Percentiles rank a stretch among this genome's conserved stretches.
phyloP scores from a whole-genome alignment of 2,888 invertebrate species.

The Melolontha melolontha region DNA sequence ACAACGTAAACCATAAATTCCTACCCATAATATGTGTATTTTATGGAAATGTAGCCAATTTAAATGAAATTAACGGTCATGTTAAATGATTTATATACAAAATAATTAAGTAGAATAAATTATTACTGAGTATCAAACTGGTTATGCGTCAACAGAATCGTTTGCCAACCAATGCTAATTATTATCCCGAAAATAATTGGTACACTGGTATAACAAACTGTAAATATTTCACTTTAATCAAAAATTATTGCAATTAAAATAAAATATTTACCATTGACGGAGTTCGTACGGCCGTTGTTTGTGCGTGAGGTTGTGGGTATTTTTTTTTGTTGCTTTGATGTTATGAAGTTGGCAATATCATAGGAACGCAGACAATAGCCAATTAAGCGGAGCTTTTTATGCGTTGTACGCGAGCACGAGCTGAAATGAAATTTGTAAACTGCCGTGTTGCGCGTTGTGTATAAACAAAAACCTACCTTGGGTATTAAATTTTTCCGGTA shows the following conservation, averaged over 20 bases:
- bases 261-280: not conserved
- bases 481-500: too few relatives aligned
- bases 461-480: too few relatives aligned
- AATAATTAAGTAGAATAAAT: conserved; percentile 40
- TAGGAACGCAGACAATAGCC: too few relatives aligned
- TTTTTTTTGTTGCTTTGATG: too few relatives aligned
- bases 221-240: conserved; percentile 3
- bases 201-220: conserved; percentile 1
- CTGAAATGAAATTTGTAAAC: too few relatives aligned
- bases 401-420: too few relatives aligned
- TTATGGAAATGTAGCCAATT: conserved; percentile 21
- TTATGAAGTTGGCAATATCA: too few relatives aligned
- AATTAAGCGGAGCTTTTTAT: too few relatives aligned
- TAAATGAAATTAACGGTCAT: conserved; percentile 27
- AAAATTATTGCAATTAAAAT: conserved; percentile 9
- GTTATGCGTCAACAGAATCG: conserved; percentile 6
- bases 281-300: not conserved
- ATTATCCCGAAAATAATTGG: conserved; percentile 24
- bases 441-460: too few relatives aligned
- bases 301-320: not conserved
- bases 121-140: conserved; percentile 20
- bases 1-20: not conserved
- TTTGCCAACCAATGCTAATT: conserved; percentile 9
- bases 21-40: not conserved
- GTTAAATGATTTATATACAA: conserved; percentile 38